Percentiles rank a stretch among this genome's conserved stretches.
phyloP scores from a whole-genome alignment of 1,140 invertebrate genomes.

The Homarus americanus region DNA sequence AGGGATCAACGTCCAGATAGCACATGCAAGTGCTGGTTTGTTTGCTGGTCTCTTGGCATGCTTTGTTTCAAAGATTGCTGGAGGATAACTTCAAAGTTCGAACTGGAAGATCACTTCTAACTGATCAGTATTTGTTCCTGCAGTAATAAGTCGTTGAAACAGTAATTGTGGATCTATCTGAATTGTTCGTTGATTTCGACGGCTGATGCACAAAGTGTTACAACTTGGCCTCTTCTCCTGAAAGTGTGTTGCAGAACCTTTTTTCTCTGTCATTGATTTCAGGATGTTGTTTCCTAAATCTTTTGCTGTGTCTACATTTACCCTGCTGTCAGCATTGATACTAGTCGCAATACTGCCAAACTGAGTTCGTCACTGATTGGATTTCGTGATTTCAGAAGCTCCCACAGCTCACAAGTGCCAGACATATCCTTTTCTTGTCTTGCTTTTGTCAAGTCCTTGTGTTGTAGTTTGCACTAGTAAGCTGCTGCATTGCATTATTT shows the following conservation, averaged over 20 bases:
- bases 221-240: not conserved
- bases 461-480: no score
- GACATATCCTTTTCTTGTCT: no score
- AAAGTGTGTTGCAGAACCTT: slow-evolving; percentile 5
- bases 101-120: not conserved
- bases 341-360: not conserved
- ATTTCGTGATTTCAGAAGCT: not conserved
- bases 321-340: not conserved
- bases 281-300: no score
- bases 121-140: no score
- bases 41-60: not conserved
- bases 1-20: no score
- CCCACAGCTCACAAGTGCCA: no score
- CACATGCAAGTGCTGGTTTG: not conserved
- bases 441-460: no score
- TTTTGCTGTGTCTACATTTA: no score
- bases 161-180: slow-evolving; percentile 11
- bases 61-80: not conserved
- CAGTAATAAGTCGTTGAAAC: slow-evolving; percentile 2
- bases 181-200: not conserved
- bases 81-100: slow-evolving; percentile 21
- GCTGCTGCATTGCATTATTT: not conserved
- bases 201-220: not conserved
- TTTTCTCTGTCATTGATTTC: not conserved
- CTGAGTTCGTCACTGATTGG: not conserved